Evolutionary conservation across 2,113 vertebrate species (phyloP).

Genomic region (Rhineura floridana): DNA sequence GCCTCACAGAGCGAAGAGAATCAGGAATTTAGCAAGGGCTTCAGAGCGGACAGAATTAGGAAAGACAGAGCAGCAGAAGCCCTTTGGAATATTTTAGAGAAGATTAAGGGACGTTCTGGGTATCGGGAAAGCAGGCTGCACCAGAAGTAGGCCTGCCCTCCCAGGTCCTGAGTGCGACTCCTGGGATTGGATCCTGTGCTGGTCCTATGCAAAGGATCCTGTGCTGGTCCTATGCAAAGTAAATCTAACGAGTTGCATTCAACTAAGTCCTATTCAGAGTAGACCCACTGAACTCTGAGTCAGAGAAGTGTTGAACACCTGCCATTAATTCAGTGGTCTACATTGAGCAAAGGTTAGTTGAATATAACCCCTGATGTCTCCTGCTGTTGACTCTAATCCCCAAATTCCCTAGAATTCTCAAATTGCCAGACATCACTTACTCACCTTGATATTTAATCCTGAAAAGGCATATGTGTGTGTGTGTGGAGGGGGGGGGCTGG

Average conservation of each 20-base stretch:
- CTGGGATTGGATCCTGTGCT: too few species aligned
- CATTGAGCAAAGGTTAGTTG: too few species aligned
- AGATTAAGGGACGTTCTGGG: background rate
- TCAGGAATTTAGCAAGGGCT: rapidly evolving
- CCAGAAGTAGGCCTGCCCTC: background rate
- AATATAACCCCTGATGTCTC: background rate
- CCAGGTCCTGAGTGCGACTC: rapidly evolving
- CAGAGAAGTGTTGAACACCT: too few species aligned
- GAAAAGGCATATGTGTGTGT: background rate
- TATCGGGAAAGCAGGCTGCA: rapidly evolving
- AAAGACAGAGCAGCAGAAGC: background rate
- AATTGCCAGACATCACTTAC: background rate
- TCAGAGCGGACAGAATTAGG: rapidly evolving
- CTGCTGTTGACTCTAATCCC: background rate
- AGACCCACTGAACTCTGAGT: too few species aligned
- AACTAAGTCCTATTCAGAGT: too few species aligned
- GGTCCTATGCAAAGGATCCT: too few species aligned
- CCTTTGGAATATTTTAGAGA: background rate
- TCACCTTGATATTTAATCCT: background rate
- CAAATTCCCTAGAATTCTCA: background rate
- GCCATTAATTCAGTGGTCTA: too few species aligned
- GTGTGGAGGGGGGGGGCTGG: too few species aligned
- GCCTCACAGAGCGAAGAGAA: background rate
- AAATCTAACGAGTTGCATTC: too few species aligned
- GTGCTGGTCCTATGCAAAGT: too few species aligned